Evolutionary conservation across 2,113 vertebrate genomes (phyloP), one percentile per base, ranked within the genome.

Genomic region (Oreocharis arfaki): DNA sequence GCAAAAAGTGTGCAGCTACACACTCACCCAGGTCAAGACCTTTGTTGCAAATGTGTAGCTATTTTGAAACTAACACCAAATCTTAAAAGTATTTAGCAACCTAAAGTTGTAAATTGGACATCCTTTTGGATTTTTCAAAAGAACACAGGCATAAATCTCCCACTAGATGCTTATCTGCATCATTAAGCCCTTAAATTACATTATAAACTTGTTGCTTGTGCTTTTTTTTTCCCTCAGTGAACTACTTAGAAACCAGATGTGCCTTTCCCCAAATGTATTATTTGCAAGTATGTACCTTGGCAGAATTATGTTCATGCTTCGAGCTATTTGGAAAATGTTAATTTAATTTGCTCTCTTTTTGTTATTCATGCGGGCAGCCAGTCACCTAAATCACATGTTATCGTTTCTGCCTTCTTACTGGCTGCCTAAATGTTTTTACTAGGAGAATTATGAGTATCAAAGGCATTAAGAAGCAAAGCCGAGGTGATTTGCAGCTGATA

Each of bases 301-400:
- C 78, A 94, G 78, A 94, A 91, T 80, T 89, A 85, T 49, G 53
- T 83, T 91, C 67, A 65, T 91, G 91, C 93, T 96, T 84, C 27
- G 3, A 85, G 94, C 82, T 94, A 91, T 91, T 90, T 94, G 39
- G 81, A 91, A 96, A 96, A 96, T 70, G 67, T 70, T 94, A 67
- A 82, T 90, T 96, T 93, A 93, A 87, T 83, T 61, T 73, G 18
- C 52, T 88, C 35, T n/a, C 33, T 92, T 87, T 64, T 92, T 87
- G 69, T 71, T 91, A 61, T 77, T 93, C 82, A 77, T 77, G 55
- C 42, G 73, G 57, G 84, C 70, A 95, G 44, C 67, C 63, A 79
- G 46, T 93, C 57, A 47, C 35, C n/a, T 94, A 84, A 91, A 94
- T 87, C 75, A 83, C 55, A 70, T 56, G 55, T 78, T 85, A 80